Evolutionary conservation across 2,113 vertebrate genomes (phyloP), one percentile per base, ranked within the genome.

Genomic region (Pterophyllum scalare): DNA sequence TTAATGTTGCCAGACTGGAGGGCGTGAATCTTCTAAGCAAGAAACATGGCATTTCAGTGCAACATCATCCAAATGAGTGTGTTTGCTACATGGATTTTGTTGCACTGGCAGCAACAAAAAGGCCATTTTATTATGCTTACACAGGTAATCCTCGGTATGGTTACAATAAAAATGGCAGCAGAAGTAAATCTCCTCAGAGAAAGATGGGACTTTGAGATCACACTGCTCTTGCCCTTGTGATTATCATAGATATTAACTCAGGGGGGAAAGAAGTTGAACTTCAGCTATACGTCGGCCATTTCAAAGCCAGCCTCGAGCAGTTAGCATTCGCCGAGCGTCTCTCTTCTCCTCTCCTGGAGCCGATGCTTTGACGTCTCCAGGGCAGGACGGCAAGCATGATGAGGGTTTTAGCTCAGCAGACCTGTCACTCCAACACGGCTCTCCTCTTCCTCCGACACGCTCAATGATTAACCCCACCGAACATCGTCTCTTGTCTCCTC

Each of bases 171-270:
- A 80, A 75, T 87, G 61, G 70, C 76, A 38, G 79, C 65, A 52
- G 64, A 82, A 79, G 79, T 46, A 58, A 88, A 80, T 83, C 38
- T 83, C 81, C 70, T 79, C 52, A 11, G 84, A 88, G 87, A 80
- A 79, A 83, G 83, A 90, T 65, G 79, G 84, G 79, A 75, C 79
- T 80, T 58, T 62, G 62, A 81, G 87, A 86, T 87, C 80, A 75
- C 82, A 40, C 67, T 40, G 60, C 75, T 84, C 74, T 87, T 19
- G 19, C 82, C 80, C 59, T 84, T 84, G 86, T 85, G 84, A 92
- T 93, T 91, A 91, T 91, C 90, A 90, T 92, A 90, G 89, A 90
- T 90, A 93, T 92, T 89, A 93, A 92, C 85, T 89, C 15, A 0
- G 78, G 77, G 81, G 79, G 81, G 79, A 59, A 61, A 84, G 75